These are phyloP conservation scores for Catalaphyllia jardinei DNA, from an alignment of 64 coral and sea anemone genomes.

Conservation along the genomic window DNA sequence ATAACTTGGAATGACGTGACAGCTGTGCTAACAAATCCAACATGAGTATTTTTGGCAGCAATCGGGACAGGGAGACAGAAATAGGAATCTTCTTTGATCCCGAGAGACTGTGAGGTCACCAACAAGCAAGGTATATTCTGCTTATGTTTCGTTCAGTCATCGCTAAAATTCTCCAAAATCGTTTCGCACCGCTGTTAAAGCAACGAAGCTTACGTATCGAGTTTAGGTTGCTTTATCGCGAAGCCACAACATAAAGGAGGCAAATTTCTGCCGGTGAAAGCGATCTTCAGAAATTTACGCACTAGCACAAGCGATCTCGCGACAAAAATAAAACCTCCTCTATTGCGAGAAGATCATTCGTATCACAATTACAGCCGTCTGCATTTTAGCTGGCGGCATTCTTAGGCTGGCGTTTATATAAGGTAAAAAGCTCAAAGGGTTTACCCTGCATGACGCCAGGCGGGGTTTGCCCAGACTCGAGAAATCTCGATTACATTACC, in stretches of 20 bases:
- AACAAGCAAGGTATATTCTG: background rate
- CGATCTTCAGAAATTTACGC: too few relatives aligned
- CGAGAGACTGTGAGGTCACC: background rate
- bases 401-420: background rate
- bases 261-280: too few relatives aligned
- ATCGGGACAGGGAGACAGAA: background rate
- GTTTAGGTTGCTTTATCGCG: too few relatives aligned
- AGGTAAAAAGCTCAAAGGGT: background rate
- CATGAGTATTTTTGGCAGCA: background rate
- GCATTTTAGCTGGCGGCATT: background rate
- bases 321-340: too few relatives aligned
- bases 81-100: background rate
- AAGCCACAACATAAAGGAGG: too few relatives aligned
- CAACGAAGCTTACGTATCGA: too few relatives aligned
- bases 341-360: too few relatives aligned
- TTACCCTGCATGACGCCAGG: conserved; percentile 9
- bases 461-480: conserved; percentile 30
- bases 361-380: background rate
- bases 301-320: too few relatives aligned
- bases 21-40: background rate
- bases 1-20: background rate
- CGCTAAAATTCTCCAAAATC: too few relatives aligned
- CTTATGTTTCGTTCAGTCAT: background rate
- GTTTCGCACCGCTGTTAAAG: too few relatives aligned
- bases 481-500: background rate